Evolutionary conservation across 2,888 invertebrate genomes (phyloP).

Genomic region (Tridacna gigas): DNA sequence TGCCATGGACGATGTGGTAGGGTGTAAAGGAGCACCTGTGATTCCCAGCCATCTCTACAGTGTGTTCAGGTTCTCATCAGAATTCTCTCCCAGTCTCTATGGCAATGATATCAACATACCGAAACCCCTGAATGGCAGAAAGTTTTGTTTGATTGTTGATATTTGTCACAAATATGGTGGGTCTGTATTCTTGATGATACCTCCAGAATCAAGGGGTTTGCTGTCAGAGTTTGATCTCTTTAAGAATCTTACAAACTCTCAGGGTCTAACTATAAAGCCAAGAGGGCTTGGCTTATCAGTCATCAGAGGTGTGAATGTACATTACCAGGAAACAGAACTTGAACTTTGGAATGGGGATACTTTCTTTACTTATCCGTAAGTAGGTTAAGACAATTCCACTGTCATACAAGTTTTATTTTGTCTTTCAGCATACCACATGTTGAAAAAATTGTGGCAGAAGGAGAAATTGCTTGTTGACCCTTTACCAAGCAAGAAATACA

Average conservation of each 20-base stretch:
- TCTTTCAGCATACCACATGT: no score
- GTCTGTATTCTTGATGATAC: conserved; percentile 54
- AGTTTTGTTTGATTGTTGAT: conserved; percentile 56
- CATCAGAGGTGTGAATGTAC: conserved; percentile 35
- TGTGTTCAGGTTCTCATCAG: conserved; percentile 44
- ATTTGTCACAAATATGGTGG: conserved; percentile 48
- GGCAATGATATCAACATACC: conserved; percentile 40
- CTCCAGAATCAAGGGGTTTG: conserved; percentile 37
- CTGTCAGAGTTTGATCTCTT: conserved; percentile 37
- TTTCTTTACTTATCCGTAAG: conserved; percentile 45
- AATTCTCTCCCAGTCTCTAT: conserved; percentile 41
- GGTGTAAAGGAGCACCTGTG: conserved; percentile 55
- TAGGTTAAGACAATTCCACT: background rate
- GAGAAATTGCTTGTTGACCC: no score
- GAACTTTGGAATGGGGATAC: conserved; percentile 52
- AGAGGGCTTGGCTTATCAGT: conserved; percentile 52
- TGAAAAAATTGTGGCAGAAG: no score
- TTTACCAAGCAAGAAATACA: no score
- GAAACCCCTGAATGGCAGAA: conserved; percentile 21
- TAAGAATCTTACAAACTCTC: conserved; percentile 15
- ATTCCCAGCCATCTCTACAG: conserved; percentile 41
- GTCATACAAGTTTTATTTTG: no score
- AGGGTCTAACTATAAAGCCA: conserved; percentile 33
- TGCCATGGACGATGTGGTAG: conserved; percentile 22
- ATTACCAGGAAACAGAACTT: conserved; percentile 14